Base-by-base conservation (phyloP, 2,113 vertebrate species). In the Cinclus mexicanus region DNA sequence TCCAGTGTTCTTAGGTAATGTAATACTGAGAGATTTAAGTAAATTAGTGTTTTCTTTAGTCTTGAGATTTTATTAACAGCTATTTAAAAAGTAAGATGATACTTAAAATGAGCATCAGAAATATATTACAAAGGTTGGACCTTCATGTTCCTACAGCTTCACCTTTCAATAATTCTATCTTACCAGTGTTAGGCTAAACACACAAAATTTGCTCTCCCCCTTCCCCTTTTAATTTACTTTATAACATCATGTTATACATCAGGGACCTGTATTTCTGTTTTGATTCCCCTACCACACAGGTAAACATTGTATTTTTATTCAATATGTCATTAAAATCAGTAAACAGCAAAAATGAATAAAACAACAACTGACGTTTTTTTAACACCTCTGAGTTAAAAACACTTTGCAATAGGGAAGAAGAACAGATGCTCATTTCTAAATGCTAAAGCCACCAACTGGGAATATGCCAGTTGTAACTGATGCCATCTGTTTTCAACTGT, bases 341-440 rank as follows among this genome's bases (percentile, higher is more conserved):
- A 98, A 98, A 97, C 96, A 98, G 91, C 85, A 98, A 96, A 98
- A 97, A 97, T 96, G 53, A 97, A 97, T 97, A 98, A 98, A 98
- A 97, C 95, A 97, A 95, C 97, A 98, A 97, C 93, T 98, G 97
- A 96, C 13, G 14, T 97, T 97, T 98, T 98, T 98, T 98, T 97
- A 98, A 98, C 97, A 98, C 96, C 96, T 98, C 97, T 88, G 94
- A 98, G 96, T 96, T 97, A 97, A 97, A 98, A 97, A 56, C 95
- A 89, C 88, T 97, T 97, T 97, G 91, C 93, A 96, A 94, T 81
- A 95, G 97, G 87, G 95, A 98, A 98, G 92, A 93, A 95, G 96
- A 98, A 98, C 98, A 98, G 98, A 98, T 98, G 98, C 98, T 98
- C 94, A 95, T 97, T 97, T 98, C 97, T 98, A 97, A 98, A 98